A percentile compares a stretch with the other conserved stretches of the same genome.
Conservation (phyloP, 2,888 invertebrate species). For the Cacoxenus indagator region DNA sequence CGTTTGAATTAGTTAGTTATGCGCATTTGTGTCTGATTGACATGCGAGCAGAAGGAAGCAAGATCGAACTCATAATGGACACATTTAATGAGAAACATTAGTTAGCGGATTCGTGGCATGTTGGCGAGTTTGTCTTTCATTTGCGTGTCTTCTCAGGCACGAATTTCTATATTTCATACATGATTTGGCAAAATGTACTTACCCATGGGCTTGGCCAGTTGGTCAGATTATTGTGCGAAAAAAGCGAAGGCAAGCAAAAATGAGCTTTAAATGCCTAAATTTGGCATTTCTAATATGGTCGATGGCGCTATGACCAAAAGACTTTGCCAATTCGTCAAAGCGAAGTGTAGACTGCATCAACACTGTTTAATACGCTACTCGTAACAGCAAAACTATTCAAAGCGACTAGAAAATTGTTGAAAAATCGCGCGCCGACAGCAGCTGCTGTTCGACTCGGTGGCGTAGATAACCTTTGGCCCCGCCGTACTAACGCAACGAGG, state of each 20-base stretch:
- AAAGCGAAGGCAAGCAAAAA: neutral
- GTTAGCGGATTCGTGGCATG: conserved; percentile 23
- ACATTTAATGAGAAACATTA: conserved; percentile 42
- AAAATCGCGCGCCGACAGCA: conserved; percentile 39
- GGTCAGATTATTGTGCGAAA: neutral
- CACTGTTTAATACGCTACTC: neutral
- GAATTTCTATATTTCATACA: conserved; percentile 7
- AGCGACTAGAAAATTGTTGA: neutral
- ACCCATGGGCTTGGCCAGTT: neutral
- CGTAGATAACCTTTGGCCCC: conserved; percentile 64
- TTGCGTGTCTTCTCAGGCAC: conserved; percentile 6
- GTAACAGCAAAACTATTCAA: neutral
- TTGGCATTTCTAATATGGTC: no score
- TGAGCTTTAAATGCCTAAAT: neutral
- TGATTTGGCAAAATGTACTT: neutral
- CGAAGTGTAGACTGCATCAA: no score
- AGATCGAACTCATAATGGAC: conserved; percentile 18
- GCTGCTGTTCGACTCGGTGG: conserved; percentile 53
- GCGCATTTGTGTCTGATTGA: conserved; percentile 1
- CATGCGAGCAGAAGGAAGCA: neutral
- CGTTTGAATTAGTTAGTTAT: neutral
- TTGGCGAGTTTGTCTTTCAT: no score
- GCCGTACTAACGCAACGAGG: conserved; percentile 39
- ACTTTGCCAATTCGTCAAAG: no score
- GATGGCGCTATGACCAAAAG: no score